A percentile compares a stretch with the other conserved stretches of the same genome.
These are phyloP conservation scores for Lissonota sp. DNA, from an alignment of 2,888 invertebrate genomes.

Conservation along the genomic window DNA sequence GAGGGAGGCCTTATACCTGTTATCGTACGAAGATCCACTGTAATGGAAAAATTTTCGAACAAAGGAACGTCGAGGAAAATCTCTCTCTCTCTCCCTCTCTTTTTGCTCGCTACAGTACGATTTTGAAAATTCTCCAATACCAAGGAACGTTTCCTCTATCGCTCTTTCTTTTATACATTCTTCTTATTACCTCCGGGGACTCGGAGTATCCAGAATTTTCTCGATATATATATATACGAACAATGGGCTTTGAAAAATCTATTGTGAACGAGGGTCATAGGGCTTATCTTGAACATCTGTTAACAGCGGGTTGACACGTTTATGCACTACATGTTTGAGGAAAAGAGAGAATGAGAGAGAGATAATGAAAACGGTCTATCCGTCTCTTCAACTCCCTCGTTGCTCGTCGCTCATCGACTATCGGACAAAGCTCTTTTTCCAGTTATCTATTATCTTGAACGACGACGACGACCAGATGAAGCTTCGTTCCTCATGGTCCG, in stretches of 20 bases:
- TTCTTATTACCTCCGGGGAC: constrained; percentile 54
- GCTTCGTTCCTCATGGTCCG: constrained; percentile 18
- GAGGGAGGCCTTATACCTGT: constrained; percentile 64
- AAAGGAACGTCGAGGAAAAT: constrained; percentile 64
- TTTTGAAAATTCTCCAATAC: constrained; percentile 40
- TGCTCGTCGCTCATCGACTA: constrained; percentile 64
- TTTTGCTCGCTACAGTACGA: constrained; percentile 35
- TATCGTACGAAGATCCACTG: constrained; percentile 72
- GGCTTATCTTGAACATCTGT: constrained; percentile 83
- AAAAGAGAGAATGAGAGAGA: constrained; percentile 1
- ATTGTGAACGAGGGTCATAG: constrained; percentile 69
- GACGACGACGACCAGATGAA: constrained; percentile 39
- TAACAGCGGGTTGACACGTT: constrained; percentile 78
- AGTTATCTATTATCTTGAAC: constrained; percentile 82
- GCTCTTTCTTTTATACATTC: constrained; percentile 17
- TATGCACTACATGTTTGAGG: constrained; percentile 42
- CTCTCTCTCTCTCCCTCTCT: neutral
- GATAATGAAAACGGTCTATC: neutral
- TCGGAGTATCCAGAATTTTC: constrained; percentile 65
- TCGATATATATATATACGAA: constrained; percentile 71
- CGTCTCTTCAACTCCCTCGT: neutral
- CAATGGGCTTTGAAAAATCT: constrained; percentile 72
- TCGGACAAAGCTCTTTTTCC: constrained; percentile 77
- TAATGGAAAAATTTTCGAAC: constrained; percentile 68
- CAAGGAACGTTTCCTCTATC: constrained; percentile 1